phyloP scores from a whole-genome alignment of 1,140 invertebrate genomes.

The Aphaenogaster ashmeadi region DNA sequence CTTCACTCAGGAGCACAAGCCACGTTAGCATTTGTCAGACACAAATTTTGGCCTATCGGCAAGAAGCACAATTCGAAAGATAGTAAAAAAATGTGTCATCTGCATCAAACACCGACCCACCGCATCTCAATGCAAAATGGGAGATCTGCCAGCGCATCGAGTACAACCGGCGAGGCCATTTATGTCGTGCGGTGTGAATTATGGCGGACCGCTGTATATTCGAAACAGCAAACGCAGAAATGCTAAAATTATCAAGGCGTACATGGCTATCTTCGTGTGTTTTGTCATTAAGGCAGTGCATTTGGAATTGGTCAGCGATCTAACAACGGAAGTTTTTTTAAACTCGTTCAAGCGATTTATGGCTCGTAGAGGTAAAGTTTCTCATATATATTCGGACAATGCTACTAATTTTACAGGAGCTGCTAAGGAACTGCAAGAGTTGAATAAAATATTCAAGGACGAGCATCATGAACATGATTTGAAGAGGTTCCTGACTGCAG shows the following conservation, averaged over 20 bases:
- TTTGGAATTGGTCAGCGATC: background rate
- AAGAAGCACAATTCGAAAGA: background rate
- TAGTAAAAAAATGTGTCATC: background rate
- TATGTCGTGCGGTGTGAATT: background rate
- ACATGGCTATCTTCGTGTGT: constrained; percentile 8
- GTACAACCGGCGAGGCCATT: background rate
- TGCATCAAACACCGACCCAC: background rate
- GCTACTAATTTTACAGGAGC: constrained; percentile 28
- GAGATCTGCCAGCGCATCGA: background rate
- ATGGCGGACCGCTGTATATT: constrained; percentile 8
- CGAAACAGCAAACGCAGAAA: background rate
- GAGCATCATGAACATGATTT: background rate
- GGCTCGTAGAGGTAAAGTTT: background rate
- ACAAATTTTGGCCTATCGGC: too few relatives aligned
- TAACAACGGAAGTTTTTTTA: constrained; percentile 9
- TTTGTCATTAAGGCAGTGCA: constrained; percentile 13
- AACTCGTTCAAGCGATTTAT: background rate
- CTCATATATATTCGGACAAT: background rate
- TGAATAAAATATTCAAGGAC: background rate
- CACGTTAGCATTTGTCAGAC: too few relatives aligned
- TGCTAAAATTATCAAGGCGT: background rate
- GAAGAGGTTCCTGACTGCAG: too few relatives aligned
- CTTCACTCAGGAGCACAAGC: too few relatives aligned
- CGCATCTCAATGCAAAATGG: background rate
- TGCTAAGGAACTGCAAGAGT: constrained; percentile 4